These are phyloP conservation scores for Myotis findleyi DNA, from an alignment of 2,797 vertebrate species.

Conservation along the genomic window DNA sequence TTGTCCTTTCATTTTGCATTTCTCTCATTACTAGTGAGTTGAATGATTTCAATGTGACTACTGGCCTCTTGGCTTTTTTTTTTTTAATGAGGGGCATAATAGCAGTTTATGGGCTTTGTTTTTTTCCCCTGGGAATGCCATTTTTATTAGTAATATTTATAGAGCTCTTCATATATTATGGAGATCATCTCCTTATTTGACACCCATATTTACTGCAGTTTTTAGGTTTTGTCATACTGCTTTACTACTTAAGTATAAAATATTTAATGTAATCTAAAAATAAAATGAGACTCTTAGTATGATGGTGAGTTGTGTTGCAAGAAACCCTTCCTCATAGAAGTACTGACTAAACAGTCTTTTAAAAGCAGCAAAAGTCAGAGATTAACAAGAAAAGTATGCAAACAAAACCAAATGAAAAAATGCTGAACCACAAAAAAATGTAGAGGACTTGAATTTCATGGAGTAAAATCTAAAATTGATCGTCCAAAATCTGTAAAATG, in stretches of 20 bases:
- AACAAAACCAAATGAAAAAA: background rate
- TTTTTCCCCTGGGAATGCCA: background rate
- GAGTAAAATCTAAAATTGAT: background rate
- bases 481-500: background rate
- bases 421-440: background rate
- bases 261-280: constrained; percentile 4
- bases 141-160: background rate
- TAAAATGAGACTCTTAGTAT: background rate
- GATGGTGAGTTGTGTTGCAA: background rate
- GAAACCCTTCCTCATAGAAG: background rate
- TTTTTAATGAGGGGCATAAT: background rate
- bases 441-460: background rate
- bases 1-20: background rate
- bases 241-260: background rate
- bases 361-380: background rate
- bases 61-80: background rate
- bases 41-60: background rate
- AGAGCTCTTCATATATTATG: background rate
- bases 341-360: background rate
- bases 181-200: background rate
- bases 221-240: background rate
- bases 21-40: background rate
- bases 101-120: background rate
- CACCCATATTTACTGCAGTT: background rate
- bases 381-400: background rate